Base-by-base conservation (phyloP, 2,113 vertebrate species). In the Chelonoidis abingdonii region DNA sequence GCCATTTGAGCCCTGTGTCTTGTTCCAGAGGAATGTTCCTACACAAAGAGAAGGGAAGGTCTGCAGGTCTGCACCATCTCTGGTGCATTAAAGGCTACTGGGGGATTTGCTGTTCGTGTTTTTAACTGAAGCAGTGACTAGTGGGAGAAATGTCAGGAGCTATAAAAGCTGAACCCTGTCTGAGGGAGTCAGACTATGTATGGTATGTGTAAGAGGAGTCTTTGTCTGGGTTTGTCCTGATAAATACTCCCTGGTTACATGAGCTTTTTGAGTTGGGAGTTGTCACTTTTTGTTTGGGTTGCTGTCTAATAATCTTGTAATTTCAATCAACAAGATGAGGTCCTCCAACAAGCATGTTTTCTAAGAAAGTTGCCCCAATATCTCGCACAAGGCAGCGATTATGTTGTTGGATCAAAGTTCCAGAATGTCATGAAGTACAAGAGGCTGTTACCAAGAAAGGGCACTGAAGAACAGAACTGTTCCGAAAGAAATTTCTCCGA, bases 11-110 rank as follows among this genome's bases (percentile, higher is more conserved):
- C 57, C 25, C 0, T 44, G 41, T 72, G 22, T 4, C 41, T 22
- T 92, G 52, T 11, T 96, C 52, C 62, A 93, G 72, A 88, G 91
- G 94, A 35, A 35, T 80, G 11, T 92, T 95, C 90, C 47, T 90
- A 54, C 41, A 86, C 76, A 54, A 95, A 47, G 38, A 88, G 89
- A 16, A 13, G 56, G 84, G 75, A 88, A 93, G 69, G 62, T 53
- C 50, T 87, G 79, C 52, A 69, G 41, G 75, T 87, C 38, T 81
- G 3, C 47, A 54, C 91, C 56, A 86, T 88, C 44, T 91, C 62
- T 88, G 35, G 84, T 87, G 65, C 69, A 79, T 27, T 83, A 49
- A 41, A 76, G 90, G 65, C 81, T 92, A 83, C 19, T 35, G 54
- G 19, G 21, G 27, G n/a, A 38, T 3, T 52, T 50, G 1, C 44